Base-by-base conservation (phyloP, 2,797 vertebrate genomes). In the Anolis apletophallus region DNA sequence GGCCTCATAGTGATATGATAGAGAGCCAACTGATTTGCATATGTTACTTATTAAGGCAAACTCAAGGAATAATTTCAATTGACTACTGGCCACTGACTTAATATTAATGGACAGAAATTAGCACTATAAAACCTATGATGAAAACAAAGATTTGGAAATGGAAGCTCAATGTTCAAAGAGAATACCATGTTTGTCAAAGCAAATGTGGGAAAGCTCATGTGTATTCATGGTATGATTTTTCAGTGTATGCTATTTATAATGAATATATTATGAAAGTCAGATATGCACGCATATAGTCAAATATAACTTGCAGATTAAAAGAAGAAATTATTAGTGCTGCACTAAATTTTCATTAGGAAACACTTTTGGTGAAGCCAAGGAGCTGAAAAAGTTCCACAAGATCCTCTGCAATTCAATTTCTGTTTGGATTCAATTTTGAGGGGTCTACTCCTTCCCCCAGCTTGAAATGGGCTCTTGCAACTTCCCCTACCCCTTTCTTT, bases 1-100 rank as follows among this genome's bases (percentile, higher is more conserved):
- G 32, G 55, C 59, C 91, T 64, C 57, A 76, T 85, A 87, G 26
- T 74, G 50, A 71, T 46, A 88, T 59, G 23, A 80, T 84, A 88
- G 71, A 91, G 67, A 73, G 83, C 61, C 87, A 89, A 3, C 12
- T 46, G 50, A 87, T 93, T 91, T 81, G 86, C 59, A 86, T 88
- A 81, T 72, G 89, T 84, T 52, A 83, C 93, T 84, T 84, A 69
- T 55, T 76, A 86, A 26, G 76, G 72, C 5, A 19, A 64, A 72
- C 64, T 34, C 34, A 72, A 32, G 40, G 54, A 72, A n/a, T 71
- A 64, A 23, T 68, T 68, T 85, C 79, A 59, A 46, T 55, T n/a
- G 16, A 72, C 50, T 85, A 81, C 21, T 81, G 59, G 29, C 78
- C 81, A 75, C 6, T 76, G 75, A 9, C 74, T 83, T 64, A 59